These are phyloP conservation scores for Heliconius ismenius DNA, from an alignment of 2,888 invertebrate species.

Conservation along the genomic window DNA sequence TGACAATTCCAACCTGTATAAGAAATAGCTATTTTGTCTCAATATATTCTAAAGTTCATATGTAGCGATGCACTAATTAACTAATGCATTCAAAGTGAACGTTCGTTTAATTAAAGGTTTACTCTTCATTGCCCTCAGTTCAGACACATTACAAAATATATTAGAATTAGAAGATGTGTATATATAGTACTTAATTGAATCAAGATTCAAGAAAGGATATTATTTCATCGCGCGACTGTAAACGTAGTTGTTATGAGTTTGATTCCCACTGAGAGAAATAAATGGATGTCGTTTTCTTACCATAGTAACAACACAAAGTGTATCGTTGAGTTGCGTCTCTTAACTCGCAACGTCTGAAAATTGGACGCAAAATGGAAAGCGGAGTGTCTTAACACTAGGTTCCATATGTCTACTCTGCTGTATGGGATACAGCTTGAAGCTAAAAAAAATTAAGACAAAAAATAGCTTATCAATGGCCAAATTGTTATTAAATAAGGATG, in stretches of 20 bases:
- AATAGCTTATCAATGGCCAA: too few species aligned
- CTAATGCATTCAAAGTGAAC: slow-evolving; percentile 19
- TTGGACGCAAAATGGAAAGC: neutral
- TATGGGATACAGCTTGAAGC: neutral
- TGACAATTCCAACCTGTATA: too few species aligned
- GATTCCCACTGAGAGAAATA: too few species aligned
- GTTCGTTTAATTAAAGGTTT: slow-evolving; percentile 22
- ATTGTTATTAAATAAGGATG: too few species aligned
- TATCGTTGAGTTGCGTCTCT: too few species aligned
- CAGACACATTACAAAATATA: slow-evolving; percentile 8
- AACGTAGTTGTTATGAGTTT: too few species aligned
- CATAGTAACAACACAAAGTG: too few species aligned
- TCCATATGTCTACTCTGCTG: neutral
- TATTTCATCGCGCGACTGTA: too few species aligned
- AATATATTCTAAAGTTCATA: neutral
- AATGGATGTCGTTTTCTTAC: too few species aligned
- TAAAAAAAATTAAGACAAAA: neutral
- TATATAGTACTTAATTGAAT: neutral
- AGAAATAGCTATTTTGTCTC: neutral
- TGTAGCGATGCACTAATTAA: slow-evolving; percentile 22
- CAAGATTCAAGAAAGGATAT: neutral
- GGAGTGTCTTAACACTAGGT: neutral
- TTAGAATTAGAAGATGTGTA: neutral
- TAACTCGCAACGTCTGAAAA: too few species aligned
- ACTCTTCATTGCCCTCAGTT: slow-evolving; percentile 12